These are phyloP conservation scores for Pimephales promelas DNA, from an alignment of 2,113 vertebrate genomes.

Conservation along the genomic window DNA sequence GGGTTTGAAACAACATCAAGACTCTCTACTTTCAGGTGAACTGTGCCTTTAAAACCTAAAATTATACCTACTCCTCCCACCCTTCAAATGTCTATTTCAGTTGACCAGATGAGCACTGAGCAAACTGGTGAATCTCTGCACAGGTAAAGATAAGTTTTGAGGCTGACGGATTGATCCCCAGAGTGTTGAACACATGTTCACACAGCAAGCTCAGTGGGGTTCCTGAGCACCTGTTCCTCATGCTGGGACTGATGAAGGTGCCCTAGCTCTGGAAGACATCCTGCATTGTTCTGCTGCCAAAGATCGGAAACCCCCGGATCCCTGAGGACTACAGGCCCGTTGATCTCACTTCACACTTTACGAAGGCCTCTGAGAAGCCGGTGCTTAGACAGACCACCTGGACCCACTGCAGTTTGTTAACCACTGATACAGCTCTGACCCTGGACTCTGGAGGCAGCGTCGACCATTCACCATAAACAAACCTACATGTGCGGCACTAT, in stretches of 20 bases:
- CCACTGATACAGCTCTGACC: neutral
- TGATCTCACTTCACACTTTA: conserved; percentile 31
- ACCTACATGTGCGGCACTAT: neutral
- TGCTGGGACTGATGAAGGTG: conserved; percentile 31
- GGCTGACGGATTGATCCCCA: conserved; percentile 35
- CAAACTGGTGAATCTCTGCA: neutral
- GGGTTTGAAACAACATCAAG: neutral
- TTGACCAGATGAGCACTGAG: neutral
- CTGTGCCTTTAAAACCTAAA: neutral
- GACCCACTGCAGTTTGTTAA: conserved; percentile 18
- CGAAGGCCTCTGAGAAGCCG: neutral
- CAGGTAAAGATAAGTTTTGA: conserved; percentile 20
- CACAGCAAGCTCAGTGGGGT: conserved; percentile 30
- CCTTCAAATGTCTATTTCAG: neutral
- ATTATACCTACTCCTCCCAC: neutral
- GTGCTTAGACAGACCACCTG: conserved; percentile 20
- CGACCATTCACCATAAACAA: conserved; percentile 1
- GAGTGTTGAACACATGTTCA: conserved; percentile 40
- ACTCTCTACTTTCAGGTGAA: neutral
- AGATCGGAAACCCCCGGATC: neutral
- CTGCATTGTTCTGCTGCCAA: conserved; percentile 18
- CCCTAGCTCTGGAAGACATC: conserved; percentile 33
- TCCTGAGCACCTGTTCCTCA: conserved; percentile 32
- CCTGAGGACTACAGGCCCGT: conserved; percentile 18
- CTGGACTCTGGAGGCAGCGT: neutral